Percentiles rank a stretch among this genome's conserved stretches.
Evolutionary conservation across 2,797 vertebrate genomes (phyloP).

Genomic region (Acomys russatus): DNA sequence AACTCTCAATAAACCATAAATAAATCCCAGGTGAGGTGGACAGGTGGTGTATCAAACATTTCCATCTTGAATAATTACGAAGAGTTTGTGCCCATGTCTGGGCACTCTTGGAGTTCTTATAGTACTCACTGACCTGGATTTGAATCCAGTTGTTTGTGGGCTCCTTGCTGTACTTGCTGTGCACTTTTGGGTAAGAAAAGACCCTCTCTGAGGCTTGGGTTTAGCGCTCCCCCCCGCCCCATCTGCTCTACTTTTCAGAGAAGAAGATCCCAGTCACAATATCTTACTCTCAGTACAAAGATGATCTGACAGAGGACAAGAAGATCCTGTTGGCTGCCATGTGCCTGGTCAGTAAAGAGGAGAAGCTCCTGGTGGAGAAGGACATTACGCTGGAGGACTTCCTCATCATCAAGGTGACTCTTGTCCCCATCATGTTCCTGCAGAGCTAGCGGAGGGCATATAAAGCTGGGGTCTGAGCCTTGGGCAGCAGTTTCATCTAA

Average conservation of each 20-base stretch:
- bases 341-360: constrained; percentile 83
- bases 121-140: background rate
- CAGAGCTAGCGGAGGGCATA: background rate
- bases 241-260: constrained; percentile 84
- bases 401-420: constrained; percentile 87
- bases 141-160: background rate
- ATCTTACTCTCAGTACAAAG: constrained; percentile 87
- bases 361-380: constrained; percentile 86
- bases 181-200: background rate
- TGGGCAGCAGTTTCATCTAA: background rate
- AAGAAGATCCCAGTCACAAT: constrained; percentile 86
- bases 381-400: constrained; percentile 88
- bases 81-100: background rate
- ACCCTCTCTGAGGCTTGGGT: background rate
- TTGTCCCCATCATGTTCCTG: background rate
- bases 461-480: background rate
- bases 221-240: background rate
- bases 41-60: background rate
- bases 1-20: background rate
- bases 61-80: background rate
- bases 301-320: constrained; percentile 87
- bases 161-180: constrained; percentile 27
- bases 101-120: background rate
- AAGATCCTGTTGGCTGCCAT: constrained; percentile 88
- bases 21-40: background rate